Percentiles rank a stretch among this genome's conserved stretches.
Conservation (phyloP, 2,797 vertebrate genomes). For the Ctenopoma kingsleyae region DNA sequence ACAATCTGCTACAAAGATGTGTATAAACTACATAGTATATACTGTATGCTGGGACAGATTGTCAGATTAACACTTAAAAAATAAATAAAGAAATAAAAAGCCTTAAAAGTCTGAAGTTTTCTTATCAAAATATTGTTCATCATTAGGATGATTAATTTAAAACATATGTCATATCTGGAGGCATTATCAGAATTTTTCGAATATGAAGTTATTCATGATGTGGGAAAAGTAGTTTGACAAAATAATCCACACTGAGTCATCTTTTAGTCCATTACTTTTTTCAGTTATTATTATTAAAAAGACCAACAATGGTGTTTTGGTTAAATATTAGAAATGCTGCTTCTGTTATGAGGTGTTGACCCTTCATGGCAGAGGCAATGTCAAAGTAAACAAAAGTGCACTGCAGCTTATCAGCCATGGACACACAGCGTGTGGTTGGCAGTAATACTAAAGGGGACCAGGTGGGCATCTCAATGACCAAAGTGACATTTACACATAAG, state of each 20-base stretch:
- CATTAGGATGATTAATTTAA: too few relatives aligned
- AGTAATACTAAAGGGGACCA: background rate
- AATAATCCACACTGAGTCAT: background rate
- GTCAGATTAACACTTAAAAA: background rate
- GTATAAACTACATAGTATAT: background rate
- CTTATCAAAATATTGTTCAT: background rate
- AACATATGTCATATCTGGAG: background rate
- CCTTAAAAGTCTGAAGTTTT: background rate
- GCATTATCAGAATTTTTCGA: background rate
- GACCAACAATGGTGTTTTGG: too few relatives aligned
- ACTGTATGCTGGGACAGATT: background rate
- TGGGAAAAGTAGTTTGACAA: background rate
- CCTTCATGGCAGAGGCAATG: background rate
- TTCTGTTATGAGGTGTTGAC: background rate
- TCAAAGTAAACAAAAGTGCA: conserved; percentile 7
- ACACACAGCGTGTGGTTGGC: background rate
- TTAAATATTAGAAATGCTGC: background rate
- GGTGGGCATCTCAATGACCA: background rate
- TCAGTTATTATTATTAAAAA: background rate
- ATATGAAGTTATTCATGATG: background rate
- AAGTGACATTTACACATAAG: background rate
- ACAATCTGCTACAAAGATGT: background rate
- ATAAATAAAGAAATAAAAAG: too few relatives aligned
- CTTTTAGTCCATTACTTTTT: background rate
- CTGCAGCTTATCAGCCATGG: background rate